Evolutionary conservation across 2,797 vertebrate species (phyloP).

Genomic region (Hippocampus kuda): DNA sequence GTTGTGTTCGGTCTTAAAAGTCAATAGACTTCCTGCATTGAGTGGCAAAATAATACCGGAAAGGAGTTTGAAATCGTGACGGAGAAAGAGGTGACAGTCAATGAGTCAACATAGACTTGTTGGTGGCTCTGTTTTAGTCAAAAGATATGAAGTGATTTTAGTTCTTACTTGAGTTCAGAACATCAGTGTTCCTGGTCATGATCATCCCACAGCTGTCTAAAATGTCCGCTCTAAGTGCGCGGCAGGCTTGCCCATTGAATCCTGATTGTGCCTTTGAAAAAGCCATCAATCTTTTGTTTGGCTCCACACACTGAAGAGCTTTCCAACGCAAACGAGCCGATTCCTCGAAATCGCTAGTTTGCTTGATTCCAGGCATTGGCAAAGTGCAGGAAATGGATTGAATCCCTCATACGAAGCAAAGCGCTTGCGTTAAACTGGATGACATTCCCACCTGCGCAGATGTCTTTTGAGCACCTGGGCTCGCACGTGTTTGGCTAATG

Average conservation of each 20-base stretch:
- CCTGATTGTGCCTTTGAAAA: constrained; percentile 27
- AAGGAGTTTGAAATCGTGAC: no score
- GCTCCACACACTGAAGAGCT: constrained; percentile 23
- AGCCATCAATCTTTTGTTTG: constrained; percentile 36
- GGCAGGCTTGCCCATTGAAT: constrained; percentile 19
- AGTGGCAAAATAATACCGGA: no score
- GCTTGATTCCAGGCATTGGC: constrained; percentile 30
- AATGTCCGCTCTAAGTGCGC: constrained; percentile 19
- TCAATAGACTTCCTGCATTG: no score
- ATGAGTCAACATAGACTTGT: no score
- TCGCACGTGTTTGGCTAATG: constrained; percentile 12
- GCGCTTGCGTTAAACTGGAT: constrained; percentile 9
- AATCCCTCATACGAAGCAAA: constrained; percentile 11
- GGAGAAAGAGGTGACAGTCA: no score
- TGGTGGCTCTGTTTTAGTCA: no score
- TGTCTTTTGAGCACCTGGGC: constrained; percentile 1
- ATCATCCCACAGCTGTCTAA: constrained; percentile 15
- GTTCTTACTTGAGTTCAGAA: no score
- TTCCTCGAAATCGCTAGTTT: constrained; percentile 33
- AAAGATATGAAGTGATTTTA: no score
- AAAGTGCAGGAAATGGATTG: constrained; percentile 24
- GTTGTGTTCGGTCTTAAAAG: no score
- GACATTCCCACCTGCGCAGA: constrained; percentile 8
- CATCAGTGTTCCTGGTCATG: not conserved
- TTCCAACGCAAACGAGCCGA: constrained; percentile 35